These are phyloP conservation scores for Lates calcarifer DNA, from an alignment of 2,113 vertebrate species.

Conservation along the genomic window DNA sequence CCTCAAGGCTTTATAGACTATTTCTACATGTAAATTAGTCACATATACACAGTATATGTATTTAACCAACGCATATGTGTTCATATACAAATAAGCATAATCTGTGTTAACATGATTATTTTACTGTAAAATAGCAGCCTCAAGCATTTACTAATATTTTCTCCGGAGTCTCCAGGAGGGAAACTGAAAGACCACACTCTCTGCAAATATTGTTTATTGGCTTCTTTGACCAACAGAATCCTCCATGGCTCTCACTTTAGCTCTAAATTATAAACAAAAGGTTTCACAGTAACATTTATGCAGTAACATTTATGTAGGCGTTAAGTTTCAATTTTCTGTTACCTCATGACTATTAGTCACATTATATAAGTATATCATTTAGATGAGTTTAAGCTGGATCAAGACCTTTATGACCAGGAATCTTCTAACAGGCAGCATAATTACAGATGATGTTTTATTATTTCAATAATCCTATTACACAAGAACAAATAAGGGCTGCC, in stretches of 20 bases:
- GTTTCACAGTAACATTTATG: conserved; percentile 5
- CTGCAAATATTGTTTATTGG: neutral
- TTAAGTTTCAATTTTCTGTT: conserved; percentile 20
- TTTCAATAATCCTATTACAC: conserved; percentile 81
- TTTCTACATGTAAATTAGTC: neutral
- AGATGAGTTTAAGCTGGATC: conserved; percentile 58
- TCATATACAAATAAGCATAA: neutral
- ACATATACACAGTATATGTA: neutral
- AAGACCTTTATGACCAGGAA: conserved; percentile 53
- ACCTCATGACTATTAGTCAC: neutral
- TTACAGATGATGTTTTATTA: conserved; percentile 62
- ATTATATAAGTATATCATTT: neutral
- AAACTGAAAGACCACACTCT: neutral
- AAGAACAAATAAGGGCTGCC: conserved; percentile 70
- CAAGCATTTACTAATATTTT: conserved; percentile 3
- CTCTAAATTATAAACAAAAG: neutral
- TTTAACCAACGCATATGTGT: conserved; percentile 1
- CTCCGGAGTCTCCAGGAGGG: neutral
- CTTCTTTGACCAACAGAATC: neutral
- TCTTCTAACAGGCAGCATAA: conserved; percentile 64
- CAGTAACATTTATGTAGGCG: neutral
- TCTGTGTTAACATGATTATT: neutral
- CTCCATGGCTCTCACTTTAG: neutral
- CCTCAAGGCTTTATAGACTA: neutral
- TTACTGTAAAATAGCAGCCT: conserved; percentile 1